These are phyloP conservation scores for Ceratitis capitata DNA, from an alignment of 1,140 invertebrate genomes.

Conservation along the genomic window DNA sequence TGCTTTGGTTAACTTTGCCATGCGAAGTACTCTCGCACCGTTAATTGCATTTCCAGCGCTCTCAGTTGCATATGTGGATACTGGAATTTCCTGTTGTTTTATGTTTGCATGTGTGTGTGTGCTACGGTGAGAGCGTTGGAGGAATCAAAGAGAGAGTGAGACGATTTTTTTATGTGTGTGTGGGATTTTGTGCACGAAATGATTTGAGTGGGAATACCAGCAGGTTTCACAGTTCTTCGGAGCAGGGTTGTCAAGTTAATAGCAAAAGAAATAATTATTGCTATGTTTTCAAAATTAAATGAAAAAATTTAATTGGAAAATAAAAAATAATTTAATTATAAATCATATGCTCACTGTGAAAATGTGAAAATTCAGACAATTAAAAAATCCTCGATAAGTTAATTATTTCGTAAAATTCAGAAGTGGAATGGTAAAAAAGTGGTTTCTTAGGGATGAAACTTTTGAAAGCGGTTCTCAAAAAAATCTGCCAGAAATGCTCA, in stretches of 20 bases:
- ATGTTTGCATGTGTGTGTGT: background rate
- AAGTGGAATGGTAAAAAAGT: no score
- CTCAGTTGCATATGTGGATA: slow-evolving; percentile 19
- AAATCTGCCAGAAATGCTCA: no score
- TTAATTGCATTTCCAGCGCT: slow-evolving; percentile 27
- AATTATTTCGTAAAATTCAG: no score
- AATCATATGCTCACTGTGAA: no score
- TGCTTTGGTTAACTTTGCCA: background rate
- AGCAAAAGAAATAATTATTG: background rate
- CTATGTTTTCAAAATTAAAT: background rate
- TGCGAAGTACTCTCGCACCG: background rate
- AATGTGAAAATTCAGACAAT: no score
- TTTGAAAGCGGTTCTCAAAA: no score
- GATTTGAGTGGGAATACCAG: slow-evolving; percentile 1
- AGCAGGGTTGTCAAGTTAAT: background rate
- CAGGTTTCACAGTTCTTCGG: background rate
- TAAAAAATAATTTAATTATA: no score
- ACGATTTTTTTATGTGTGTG: background rate
- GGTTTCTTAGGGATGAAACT: no score
- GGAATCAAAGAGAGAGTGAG: background rate
- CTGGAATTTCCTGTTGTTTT: background rate
- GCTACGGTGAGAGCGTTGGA: background rate
- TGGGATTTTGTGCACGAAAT: background rate
- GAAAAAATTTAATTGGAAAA: background rate
- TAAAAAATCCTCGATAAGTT: no score